Conservation (phyloP, 2,888 invertebrate species). For the Mythimna ferrago region DNA sequence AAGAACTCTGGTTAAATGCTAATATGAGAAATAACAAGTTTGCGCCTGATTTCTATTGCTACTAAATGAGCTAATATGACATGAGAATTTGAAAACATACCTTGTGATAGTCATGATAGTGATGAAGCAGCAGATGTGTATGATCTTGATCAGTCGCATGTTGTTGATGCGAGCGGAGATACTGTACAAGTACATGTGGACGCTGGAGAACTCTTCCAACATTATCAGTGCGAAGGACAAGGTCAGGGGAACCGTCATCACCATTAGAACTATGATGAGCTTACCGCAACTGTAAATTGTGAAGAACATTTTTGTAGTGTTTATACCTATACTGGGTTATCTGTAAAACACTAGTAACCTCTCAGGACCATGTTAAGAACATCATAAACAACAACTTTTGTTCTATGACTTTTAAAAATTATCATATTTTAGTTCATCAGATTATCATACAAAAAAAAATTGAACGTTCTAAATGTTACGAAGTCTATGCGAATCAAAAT, state of each 20-base stretch:
- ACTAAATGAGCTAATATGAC: not conserved
- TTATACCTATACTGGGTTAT: too few species aligned
- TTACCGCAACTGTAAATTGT: slow-evolving; percentile 87
- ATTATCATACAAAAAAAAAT: too few species aligned
- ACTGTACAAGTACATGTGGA: slow-evolving; percentile 92
- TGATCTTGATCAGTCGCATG: slow-evolving; percentile 93
- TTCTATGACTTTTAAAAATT: too few species aligned
- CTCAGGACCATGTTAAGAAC: too few species aligned
- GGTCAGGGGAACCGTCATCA: slow-evolving; percentile 93
- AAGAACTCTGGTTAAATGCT: not conserved
- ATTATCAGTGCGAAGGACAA: slow-evolving; percentile 94
- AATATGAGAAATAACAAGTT: not conserved
- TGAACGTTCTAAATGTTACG: too few species aligned
- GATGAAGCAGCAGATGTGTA: slow-evolving; percentile 95
- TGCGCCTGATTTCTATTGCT: not conserved
- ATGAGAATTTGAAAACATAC: slow-evolving; percentile 64
- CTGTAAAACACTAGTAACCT: too few species aligned
- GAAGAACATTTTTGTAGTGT: too few species aligned
- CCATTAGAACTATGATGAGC: slow-evolving; percentile 91
- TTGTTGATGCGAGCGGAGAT: slow-evolving; percentile 94
- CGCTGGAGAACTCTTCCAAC: slow-evolving; percentile 95
- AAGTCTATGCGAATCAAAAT: too few species aligned
- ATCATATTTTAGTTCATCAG: too few species aligned
- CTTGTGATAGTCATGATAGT: slow-evolving; percentile 93
- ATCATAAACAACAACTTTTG: too few species aligned